Conservation (phyloP, 2,888 invertebrate species). For the Melieria crassipennis region DNA sequence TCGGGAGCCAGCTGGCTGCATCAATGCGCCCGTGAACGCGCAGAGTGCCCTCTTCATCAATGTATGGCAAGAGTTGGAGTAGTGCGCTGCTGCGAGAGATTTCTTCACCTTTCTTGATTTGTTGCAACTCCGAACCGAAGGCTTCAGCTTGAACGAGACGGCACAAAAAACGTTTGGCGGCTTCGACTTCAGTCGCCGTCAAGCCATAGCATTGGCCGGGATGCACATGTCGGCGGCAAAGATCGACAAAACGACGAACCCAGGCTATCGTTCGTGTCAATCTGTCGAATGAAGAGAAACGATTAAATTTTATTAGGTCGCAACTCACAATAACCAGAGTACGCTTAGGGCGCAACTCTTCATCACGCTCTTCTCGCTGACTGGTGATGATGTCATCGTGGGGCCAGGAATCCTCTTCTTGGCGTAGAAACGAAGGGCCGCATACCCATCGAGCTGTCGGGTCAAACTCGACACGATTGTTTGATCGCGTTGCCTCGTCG, state of each 20-base stretch:
- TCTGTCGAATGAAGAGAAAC: neutral
- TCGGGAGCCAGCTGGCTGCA: conserved; percentile 36
- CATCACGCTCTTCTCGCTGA: too few relatives aligned
- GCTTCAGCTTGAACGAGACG: neutral
- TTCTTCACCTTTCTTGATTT: conserved; percentile 1
- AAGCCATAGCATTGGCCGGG: neutral
- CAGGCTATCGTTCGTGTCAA: conserved; percentile 28
- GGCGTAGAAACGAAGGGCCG: too few relatives aligned
- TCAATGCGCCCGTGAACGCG: conserved; percentile 27
- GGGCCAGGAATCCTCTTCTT: too few relatives aligned
- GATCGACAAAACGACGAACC: conserved; percentile 23
- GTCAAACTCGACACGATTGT: too few relatives aligned
- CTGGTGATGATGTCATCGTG: too few relatives aligned
- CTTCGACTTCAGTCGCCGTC: conserved; percentile 9
- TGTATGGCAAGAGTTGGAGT: too few relatives aligned
- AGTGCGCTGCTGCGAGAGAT: neutral
- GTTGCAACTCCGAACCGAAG: neutral
- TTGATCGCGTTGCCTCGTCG: too few relatives aligned
- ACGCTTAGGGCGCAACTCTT: too few relatives aligned
- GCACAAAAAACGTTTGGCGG: conserved; percentile 22
- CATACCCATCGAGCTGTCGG: too few relatives aligned
- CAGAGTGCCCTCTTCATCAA: too few relatives aligned
- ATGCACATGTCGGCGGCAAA: conserved; percentile 12
- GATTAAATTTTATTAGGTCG: too few relatives aligned
- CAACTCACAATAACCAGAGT: too few relatives aligned